Evolutionary conservation across 1,140 invertebrate species (phyloP), one percentile per base, ranked within the genome.

Genomic region (Philaenus spumarius): DNA sequence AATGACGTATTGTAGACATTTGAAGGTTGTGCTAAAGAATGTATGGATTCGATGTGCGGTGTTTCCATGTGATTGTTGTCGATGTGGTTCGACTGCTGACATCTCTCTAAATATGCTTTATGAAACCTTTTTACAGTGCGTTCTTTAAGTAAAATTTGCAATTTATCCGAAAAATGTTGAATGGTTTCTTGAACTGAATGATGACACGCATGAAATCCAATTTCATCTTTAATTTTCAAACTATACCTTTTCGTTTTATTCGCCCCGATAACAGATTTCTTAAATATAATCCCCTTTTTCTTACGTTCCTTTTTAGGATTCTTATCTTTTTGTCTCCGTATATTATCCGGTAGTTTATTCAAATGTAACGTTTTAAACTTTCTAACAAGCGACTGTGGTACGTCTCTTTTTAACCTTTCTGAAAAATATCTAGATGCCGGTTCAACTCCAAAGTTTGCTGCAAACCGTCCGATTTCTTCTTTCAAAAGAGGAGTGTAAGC

Each of bases 381-480:
- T 50, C 66, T 55, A n/a, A 72, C 65, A n/a, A 70, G 46, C n/a
- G 64, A 61, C 35, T 62, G 62, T 35, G 67, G 55, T 7, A 73
- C 56, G 17, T 67, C 63, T 52, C 64, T 62, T 5, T 67, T 65
- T 19, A 72, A 58, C 22, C 62, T 62, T 34, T 66, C 62, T 19
- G 64, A 64, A 64, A 69, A 73, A 62, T 71, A 62, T 55, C 60
- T 51, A 17, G 60, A 60, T 20, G 72, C 68, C 15, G 62, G 59
- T 46, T 72, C 70, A 17, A 72, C 43, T 7, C 72, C 71, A 55
- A 62, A 66, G 15, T 66, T 61, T 42, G 60, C 59, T 37, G 71
- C 71, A 64, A 61, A 72, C 26, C 65, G 60, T 17, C 69, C 72
- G 39, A 74, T 74, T 60, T 72, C 70, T 43, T 69, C 66, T 56